Conservation (phyloP, 2,797 vertebrate genomes). For the Microchirus variegatus region DNA sequence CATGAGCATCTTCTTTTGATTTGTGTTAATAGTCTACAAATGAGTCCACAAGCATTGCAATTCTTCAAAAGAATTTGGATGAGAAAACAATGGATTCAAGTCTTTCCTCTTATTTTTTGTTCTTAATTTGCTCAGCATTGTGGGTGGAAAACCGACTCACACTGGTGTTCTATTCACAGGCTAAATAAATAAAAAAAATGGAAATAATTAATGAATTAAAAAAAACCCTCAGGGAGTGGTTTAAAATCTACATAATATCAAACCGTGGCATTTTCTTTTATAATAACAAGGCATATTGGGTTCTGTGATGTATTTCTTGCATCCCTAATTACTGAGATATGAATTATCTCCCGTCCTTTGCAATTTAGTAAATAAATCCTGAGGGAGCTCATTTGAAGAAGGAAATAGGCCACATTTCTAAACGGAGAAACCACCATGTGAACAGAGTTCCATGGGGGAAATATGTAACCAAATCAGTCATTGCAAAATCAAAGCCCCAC, state of each 20-base stretch:
- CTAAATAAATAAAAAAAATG: conserved; percentile 53
- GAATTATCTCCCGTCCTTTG: conserved; percentile 80
- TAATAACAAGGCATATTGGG: conserved; percentile 79
- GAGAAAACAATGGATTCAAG: conserved; percentile 61
- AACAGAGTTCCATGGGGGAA: conserved; percentile 64
- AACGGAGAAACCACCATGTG: conserved; percentile 67
- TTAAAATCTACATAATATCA: conserved; percentile 84
- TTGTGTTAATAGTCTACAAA: conserved; percentile 66
- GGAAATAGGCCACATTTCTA: conserved; percentile 80
- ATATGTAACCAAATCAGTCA: conserved; percentile 68
- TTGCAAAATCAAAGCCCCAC: conserved; percentile 62
- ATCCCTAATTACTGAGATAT: conserved; percentile 83
- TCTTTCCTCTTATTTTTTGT: conserved; percentile 66
- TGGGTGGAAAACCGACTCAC: conserved; percentile 64
- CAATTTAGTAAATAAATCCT: conserved; percentile 82
- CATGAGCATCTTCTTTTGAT: conserved; percentile 24
- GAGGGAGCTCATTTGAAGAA: conserved; percentile 81
- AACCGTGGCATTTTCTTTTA: conserved; percentile 75
- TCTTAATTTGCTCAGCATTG: conserved; percentile 72
- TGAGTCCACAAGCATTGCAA: conserved; percentile 66
- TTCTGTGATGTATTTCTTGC: conserved; percentile 80
- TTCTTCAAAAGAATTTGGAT: conserved; percentile 64
- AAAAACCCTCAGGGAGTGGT: conserved; percentile 69
- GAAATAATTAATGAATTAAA: conserved; percentile 76
- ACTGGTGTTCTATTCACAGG: conserved; percentile 65